These are phyloP conservation scores for Sebastes jordani DNA, from an alignment of 2,797 vertebrate genomes.

Conservation along the genomic window DNA sequence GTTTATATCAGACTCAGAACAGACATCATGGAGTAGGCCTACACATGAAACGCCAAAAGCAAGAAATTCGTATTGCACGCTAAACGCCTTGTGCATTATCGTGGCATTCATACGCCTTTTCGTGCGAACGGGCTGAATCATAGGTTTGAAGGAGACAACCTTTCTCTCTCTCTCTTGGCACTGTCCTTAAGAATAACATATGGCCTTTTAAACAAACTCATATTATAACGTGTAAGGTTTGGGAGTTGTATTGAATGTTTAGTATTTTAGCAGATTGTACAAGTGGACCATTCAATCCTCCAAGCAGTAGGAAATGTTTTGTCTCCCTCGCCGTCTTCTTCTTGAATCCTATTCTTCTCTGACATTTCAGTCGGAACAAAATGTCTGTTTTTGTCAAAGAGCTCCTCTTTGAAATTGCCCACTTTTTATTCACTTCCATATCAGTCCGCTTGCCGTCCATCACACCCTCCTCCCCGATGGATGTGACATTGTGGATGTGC, in stretches of 20 bases:
- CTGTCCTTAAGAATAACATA: constrained; percentile 4
- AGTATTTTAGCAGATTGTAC: constrained; percentile 3
- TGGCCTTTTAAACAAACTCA: constrained; percentile 22
- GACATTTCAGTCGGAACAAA: constrained; percentile 34
- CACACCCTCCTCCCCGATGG: constrained; percentile 11
- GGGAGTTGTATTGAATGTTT: constrained; percentile 25
- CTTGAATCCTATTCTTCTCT: constrained; percentile 20
- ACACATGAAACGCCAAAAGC: too few species aligned
- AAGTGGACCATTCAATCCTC: not conserved
- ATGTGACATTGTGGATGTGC: constrained; percentile 48
- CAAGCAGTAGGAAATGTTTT: not conserved
- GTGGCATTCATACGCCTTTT: too few species aligned
- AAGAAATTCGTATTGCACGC: too few species aligned
- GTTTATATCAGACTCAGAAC: too few species aligned
- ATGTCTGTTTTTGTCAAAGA: constrained; percentile 15
- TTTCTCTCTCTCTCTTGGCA: not conserved
- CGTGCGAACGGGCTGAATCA: not conserved
- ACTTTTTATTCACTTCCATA: constrained; percentile 36
- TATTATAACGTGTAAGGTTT: not conserved
- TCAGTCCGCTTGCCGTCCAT: constrained; percentile 29
- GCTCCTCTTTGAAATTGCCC: not conserved
- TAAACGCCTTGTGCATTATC: too few species aligned
- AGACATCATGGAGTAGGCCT: too few species aligned
- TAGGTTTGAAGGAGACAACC: constrained; percentile 10
- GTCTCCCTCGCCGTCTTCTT: constrained; percentile 11